A percentile compares a stretch with the other conserved stretches of the same genome.
These are phyloP conservation scores for Calyptomena viridis DNA, from an alignment of 2,113 vertebrate genomes.

Conservation along the genomic window DNA sequence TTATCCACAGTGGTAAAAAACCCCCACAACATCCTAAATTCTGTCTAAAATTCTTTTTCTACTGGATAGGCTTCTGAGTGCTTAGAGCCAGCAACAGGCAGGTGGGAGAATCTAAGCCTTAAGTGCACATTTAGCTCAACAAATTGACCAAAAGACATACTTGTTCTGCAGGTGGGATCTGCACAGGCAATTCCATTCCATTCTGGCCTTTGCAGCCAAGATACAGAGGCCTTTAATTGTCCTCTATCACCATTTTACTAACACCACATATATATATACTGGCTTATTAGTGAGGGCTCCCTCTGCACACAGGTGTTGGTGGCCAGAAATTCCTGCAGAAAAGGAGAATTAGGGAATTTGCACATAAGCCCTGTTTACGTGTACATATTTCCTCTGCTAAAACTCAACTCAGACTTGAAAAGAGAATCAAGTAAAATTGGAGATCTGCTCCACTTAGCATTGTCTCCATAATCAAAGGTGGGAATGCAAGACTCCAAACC, in stretches of 20 bases:
- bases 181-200: neutral
- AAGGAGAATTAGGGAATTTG: neutral
- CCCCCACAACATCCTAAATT: neutral
- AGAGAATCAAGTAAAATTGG: neutral
- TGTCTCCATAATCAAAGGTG: neutral
- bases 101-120: neutral
- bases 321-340: neutral
- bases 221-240: neutral
- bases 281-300: neutral
- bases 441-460: neutral
- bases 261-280: neutral
- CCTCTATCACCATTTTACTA: neutral
- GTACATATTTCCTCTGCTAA: neutral
- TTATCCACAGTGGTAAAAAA: neutral
- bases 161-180: neutral
- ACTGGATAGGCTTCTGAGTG: neutral
- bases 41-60: neutral
- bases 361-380: neutral
- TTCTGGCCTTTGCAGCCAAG: neutral
- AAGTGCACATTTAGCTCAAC: neutral
- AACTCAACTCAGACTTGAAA: neutral
- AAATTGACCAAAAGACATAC: neutral
- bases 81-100: neutral
- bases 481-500: neutral
- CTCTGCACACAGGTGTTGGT: neutral